Conservation (phyloP, 2,113 vertebrate species). For the Zapus hudsonius region DNA sequence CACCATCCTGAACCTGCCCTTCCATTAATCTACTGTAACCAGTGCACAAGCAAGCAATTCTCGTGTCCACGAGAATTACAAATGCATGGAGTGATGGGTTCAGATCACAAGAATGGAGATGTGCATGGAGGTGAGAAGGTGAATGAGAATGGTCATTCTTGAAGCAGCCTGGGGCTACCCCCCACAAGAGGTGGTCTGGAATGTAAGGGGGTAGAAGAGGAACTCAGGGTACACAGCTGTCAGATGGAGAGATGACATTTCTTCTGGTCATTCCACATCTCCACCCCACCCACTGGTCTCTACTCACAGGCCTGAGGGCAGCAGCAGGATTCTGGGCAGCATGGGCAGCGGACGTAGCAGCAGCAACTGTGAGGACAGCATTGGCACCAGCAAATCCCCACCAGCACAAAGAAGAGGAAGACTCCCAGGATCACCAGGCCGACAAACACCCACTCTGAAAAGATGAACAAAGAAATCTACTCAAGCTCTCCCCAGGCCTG, state of each 20-base stretch:
- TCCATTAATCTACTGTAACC: neutral
- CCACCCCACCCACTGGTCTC: neutral
- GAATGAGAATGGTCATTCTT: neutral
- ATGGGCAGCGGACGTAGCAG: slow-evolving; percentile 97
- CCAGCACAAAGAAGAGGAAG: slow-evolving; percentile 91
- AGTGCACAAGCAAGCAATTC: no score
- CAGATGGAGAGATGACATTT: neutral
- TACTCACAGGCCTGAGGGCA: slow-evolving; percentile 96
- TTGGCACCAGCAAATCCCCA: slow-evolving; percentile 99
- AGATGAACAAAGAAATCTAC: slow-evolving; percentile 63
- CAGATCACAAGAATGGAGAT: neutral
- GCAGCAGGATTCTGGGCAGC: slow-evolving; percentile 97
- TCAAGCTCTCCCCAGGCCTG: neutral
- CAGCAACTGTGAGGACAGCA: slow-evolving; percentile 99
- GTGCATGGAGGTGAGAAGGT: neutral
- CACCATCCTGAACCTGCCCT: neutral
- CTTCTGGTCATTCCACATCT: rapidly evolving
- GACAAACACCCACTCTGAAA: slow-evolving; percentile 97
- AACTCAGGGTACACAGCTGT: neutral
- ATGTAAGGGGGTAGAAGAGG: neutral
- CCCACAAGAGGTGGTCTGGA: neutral
- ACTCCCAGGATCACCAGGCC: slow-evolving; percentile 92
- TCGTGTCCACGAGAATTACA: neutral
- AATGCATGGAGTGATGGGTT: neutral
- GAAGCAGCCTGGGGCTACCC: neutral